Evolutionary conservation across 2,888 invertebrate genomes (phyloP), one percentile per base, ranked within the genome.

Genomic region (Spatulosminthurus flaviceps): DNA sequence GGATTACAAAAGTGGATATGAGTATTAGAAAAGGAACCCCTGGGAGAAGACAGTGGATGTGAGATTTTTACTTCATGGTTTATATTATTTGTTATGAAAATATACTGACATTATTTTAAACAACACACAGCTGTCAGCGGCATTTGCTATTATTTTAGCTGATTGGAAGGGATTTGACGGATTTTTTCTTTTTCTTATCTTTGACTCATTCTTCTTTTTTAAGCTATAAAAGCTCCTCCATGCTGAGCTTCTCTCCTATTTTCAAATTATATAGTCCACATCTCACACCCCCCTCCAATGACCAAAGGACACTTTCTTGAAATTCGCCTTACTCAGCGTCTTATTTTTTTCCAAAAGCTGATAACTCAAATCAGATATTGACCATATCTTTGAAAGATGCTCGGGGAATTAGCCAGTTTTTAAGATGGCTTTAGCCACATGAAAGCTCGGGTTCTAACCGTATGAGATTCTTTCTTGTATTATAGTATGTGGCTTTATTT

Each of bases 91-190:
- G 16, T 51, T 51, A 51, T 51, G 51, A 51, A 51, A 51, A 51
- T n/a, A n/a, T 51, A 51, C 51, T 51, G 16, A 19, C 7, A 51
- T 51, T 51, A 51, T 51, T 51, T 51, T 51, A 51, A 51, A 51
- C 51, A 51, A 51, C 51, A n/a, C n/a, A 34, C 34, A 34, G 34
- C 34, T 34, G 34, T 34, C 34, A 42, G 41, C 71, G 71, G 71
- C 71, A 2, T 4, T 21, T 43, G 70, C 7, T 22, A 5, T 19
- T 21, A 4, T 72, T 43, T 42, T 24, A 72, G 42, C 43, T 72
- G 42, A 72, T 72, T 72, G 71, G 43, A 72, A 9, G 71, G 71
- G 71, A 43, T 70, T 72, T 72, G 43, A 72, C 9, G 41, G 42
- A 72, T 43, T n/a, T 70, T 70, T n/a, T 11, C 51, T 51, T 21